Evolutionary conservation across 1,140 invertebrate genomes (phyloP), one percentile per base, ranked within the genome.

Genomic region (Meloidogyne hapla): DNA sequence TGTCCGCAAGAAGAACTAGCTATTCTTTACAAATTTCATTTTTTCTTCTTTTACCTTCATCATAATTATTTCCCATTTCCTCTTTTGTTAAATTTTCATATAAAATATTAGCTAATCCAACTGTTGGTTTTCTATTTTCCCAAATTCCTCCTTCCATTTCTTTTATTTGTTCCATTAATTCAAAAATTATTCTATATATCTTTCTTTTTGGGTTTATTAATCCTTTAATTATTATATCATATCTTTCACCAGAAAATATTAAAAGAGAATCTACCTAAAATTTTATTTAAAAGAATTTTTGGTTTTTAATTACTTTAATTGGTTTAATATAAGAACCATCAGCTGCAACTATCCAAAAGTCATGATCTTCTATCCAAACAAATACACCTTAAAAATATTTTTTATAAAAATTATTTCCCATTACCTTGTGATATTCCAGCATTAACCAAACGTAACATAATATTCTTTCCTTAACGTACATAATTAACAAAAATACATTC

Each of bases 221-320:
- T 9, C 83, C 85, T 23, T 82, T 73, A 48, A 85, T 80, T 0
- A 85, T 25, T 26, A 85, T 72, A 68, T 85, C 84, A 68, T 85
- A 85, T 18, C 84, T 78, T 75, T 85, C 84, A 26, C 84, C 84
- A n/a, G 83, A 79, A 76, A 87, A 85, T 5, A 87, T 63, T 18
- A 84, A 77, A 6, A 87, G 56, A 23, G 79, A 73, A 42, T 85
- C 83, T 2, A 85, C 75, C 81, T 82, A 69, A 69, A 81, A 40
- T 8, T 25, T 74, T 25, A 62, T 15, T 18, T 45, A 71, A 13
- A 23, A 1, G 61, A 45, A 12, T 21, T 23, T 45, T n/a, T 21
- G 21, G 5, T 65, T 45, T n/a, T n/a, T 38, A 45, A 45, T 8
- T 5, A 81, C 80, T n/a, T 66, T 26, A n/a, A 73, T 66, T 12